Base-by-base conservation (phyloP, 2,888 invertebrate species). In the Drosophila infuscata region DNA sequence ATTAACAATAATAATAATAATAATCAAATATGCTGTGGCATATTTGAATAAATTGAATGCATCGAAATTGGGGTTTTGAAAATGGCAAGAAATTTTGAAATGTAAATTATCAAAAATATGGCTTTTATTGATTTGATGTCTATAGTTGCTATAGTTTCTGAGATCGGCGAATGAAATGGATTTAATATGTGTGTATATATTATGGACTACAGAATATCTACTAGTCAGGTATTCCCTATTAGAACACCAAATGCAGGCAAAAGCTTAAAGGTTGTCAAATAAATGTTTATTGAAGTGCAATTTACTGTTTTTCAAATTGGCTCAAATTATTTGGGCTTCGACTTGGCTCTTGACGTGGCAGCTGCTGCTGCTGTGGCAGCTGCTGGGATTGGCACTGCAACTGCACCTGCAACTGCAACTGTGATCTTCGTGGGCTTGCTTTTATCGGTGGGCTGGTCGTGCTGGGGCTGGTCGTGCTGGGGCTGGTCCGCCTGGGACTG, bases 371-470 rank as follows among this genome's bases (percentile, higher is more conserved):
- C 2, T 48, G 46, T 25, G 30, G 48, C 3, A n/a, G n/a, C n/a
- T 29, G 48, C 29, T 41, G 46, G 25, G 25, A 25, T 3, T n/a
- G n/a, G 15, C 7, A 8, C 30, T 11, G 49, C 6, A 30, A 30
- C 36, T 36, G n/a, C 9, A 0, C 11, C 25, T 25, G 38, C 8
- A 3, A 3, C 20, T 20, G 41, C 8, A 3, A 3, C 20, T 20
- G 41, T 9, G 9, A 11, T n/a, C 36, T 56, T 70, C 29, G 70
- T 70, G 30, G 32, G 3, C 15, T 68, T 79, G 11, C 2, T 9
- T n/a, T 78, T 70, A 3, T 59, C 25, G 2, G 2, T 8, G 30
- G 33, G 20, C 17, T n/a, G n/a, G 9, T 60, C 61, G 4, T 56
- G 48, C 9, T 30, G 15, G 9, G 8, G 25, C 46, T 46, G 20